A percentile compares a stretch with the other conserved stretches of the same genome.
phyloP scores from a whole-genome alignment of 2,888 invertebrate genomes.

The Nasonovia ribisnigri region DNA sequence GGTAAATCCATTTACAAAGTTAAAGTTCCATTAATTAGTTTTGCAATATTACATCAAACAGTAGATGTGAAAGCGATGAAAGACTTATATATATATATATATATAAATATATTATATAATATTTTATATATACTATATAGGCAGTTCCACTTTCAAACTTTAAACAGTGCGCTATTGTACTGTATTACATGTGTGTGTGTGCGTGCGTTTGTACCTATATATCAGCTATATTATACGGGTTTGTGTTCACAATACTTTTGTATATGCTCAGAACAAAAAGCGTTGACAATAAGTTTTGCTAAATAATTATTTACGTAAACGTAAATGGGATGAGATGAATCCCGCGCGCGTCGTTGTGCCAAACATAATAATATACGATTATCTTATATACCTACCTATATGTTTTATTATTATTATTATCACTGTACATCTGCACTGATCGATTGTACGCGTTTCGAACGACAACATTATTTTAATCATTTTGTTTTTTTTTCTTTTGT shows the following conservation, averaged over 20 bases:
- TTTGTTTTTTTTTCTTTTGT: constrained; percentile 44
- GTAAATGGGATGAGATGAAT: not conserved
- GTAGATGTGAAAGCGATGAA: constrained; percentile 16
- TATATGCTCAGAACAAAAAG: not conserved
- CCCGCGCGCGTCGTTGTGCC: not conserved
- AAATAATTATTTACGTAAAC: constrained; percentile 31
- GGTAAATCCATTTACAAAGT: constrained; percentile 44
- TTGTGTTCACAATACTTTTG: constrained; percentile 1
- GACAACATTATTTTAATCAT: not conserved
- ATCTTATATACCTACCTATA: not conserved
- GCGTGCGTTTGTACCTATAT: not conserved
- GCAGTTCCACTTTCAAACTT: constrained; percentile 14
- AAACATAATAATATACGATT: not conserved
- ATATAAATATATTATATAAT: not conserved
- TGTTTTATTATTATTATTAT: not conserved
- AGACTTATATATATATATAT: not conserved
- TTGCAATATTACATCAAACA: constrained; percentile 31
- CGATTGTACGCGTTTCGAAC: not conserved
- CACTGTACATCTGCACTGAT: not conserved
- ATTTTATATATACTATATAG: not conserved
- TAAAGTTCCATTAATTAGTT: constrained; percentile 41
- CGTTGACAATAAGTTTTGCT: constrained; percentile 27
- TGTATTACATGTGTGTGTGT: not conserved
- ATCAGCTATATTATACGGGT: not conserved
- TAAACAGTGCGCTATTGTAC: constrained; percentile 19